phyloP scores from a whole-genome alignment of 2,113 vertebrate species.

The Prolemur simus region DNA sequence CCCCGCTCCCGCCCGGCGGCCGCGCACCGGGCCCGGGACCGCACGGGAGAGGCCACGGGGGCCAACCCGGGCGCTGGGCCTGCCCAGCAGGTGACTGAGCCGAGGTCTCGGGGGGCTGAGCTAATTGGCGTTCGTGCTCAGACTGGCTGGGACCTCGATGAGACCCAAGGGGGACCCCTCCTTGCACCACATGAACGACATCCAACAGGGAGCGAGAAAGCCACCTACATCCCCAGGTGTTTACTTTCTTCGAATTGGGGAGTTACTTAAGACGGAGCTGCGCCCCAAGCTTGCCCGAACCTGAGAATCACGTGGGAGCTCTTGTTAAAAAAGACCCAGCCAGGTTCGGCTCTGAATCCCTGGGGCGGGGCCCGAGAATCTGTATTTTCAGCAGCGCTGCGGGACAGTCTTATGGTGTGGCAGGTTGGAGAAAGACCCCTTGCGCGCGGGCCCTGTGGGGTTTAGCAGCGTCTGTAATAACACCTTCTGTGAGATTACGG shows the following conservation, averaged over 20 bases:
- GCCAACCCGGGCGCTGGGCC: constrained; percentile 79
- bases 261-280: neutral
- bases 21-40: neutral
- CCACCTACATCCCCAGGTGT: constrained; percentile 14
- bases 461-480: rapidly evolving
- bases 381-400: rapidly evolving
- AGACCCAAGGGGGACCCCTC: constrained; percentile 32
- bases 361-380: neutral
- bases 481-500: neutral
- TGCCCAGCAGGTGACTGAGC: constrained; percentile 67
- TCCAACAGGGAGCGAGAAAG: neutral
- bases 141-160: constrained; percentile 49
- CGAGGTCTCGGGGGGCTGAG: neutral
- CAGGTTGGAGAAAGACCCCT: no score
- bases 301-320: constrained; percentile 51
- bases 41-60: constrained; percentile 49
- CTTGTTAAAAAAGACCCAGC: neutral
- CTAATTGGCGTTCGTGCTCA: constrained; percentile 61
- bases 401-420: neutral
- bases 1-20: rapidly evolving
- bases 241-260: neutral
- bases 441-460: neutral
- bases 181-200: neutral
- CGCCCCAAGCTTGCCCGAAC: constrained; percentile 48
- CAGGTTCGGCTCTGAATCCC: neutral